A percentile compares a stretch with the other conserved stretches of the same genome.
phyloP scores from a whole-genome alignment of 2,888 invertebrate genomes.

The Priocnemis perturbator region DNA sequence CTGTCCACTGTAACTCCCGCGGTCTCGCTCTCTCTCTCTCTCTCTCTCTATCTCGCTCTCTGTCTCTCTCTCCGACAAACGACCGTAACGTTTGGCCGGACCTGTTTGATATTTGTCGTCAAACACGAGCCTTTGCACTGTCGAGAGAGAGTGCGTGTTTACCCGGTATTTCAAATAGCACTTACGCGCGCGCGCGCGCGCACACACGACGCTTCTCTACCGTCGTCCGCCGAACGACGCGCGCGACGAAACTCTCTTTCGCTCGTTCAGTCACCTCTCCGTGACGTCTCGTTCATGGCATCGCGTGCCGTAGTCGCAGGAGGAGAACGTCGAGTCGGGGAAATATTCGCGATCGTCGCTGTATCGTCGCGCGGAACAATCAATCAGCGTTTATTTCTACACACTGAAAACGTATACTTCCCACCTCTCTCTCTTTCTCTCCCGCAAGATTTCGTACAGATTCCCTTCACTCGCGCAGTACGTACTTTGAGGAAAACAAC shows the following conservation, averaged over 20 bases:
- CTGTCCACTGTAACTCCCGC: neutral
- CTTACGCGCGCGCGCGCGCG: conserved; percentile 5
- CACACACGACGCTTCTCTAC: conserved; percentile 6
- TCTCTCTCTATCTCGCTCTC: too few relatives aligned
- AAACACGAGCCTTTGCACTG: conserved; percentile 49
- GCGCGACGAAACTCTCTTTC: neutral
- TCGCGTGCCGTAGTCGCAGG: too few relatives aligned
- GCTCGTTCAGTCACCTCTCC: conserved; percentile 18
- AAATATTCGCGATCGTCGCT: too few relatives aligned
- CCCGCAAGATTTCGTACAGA: too few relatives aligned
- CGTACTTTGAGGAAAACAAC: too few relatives aligned
- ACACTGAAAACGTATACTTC: too few relatives aligned
- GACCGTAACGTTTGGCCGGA: conserved; percentile 13
- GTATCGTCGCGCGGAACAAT: too few relatives aligned
- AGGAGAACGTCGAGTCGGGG: too few relatives aligned
- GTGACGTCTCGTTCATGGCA: neutral
- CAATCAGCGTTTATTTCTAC: too few relatives aligned
- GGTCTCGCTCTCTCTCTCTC: neutral
- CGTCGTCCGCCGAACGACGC: neutral
- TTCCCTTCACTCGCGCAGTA: too few relatives aligned
- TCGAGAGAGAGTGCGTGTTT: conserved; percentile 40
- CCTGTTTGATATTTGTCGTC: conserved; percentile 50
- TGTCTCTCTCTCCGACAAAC: neutral
- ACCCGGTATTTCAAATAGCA: conserved; percentile 42
- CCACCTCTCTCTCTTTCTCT: too few relatives aligned